These are phyloP conservation scores for Sterna hirundo DNA, from an alignment of 2,113 vertebrate genomes.

Conservation along the genomic window DNA sequence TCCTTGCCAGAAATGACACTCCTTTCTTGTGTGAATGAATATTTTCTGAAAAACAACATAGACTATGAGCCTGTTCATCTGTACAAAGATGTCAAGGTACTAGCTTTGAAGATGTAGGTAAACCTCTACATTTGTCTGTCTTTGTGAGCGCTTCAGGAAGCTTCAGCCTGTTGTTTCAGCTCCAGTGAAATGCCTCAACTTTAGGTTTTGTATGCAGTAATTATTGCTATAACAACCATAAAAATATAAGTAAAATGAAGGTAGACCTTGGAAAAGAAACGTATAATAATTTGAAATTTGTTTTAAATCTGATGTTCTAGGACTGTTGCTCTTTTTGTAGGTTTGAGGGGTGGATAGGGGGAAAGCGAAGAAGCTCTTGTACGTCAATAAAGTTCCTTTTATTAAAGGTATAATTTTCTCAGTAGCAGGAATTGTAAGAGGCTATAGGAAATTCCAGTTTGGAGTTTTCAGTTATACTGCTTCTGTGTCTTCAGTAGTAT, in stretches of 20 bases:
- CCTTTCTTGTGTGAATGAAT: slow-evolving; percentile 94
- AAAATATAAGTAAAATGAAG: neutral
- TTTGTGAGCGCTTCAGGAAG: neutral
- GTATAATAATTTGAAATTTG: neutral
- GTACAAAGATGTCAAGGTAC: slow-evolving; percentile 99
- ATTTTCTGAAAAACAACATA: slow-evolving; percentile 96
- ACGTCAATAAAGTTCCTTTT: neutral
- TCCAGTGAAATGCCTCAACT: neutral
- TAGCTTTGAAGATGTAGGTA: neutral
- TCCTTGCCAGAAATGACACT: slow-evolving; percentile 97
- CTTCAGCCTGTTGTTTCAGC: neutral
- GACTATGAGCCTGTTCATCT: slow-evolving; percentile 97
- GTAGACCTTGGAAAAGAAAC: neutral
- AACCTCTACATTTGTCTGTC: neutral
- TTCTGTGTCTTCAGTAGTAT: neutral
- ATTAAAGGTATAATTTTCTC: neutral
- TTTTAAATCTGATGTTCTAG: neutral
- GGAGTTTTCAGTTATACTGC: neutral
- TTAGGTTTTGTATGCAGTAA: neutral
- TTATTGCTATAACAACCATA: neutral
- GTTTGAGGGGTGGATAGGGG: neutral
- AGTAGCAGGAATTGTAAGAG: neutral
- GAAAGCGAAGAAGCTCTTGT: neutral
- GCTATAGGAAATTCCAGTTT: neutral
- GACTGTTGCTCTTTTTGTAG: neutral